phyloP scores from a whole-genome alignment of 2,113 vertebrate genomes.

The Paralichthys olivaceus region DNA sequence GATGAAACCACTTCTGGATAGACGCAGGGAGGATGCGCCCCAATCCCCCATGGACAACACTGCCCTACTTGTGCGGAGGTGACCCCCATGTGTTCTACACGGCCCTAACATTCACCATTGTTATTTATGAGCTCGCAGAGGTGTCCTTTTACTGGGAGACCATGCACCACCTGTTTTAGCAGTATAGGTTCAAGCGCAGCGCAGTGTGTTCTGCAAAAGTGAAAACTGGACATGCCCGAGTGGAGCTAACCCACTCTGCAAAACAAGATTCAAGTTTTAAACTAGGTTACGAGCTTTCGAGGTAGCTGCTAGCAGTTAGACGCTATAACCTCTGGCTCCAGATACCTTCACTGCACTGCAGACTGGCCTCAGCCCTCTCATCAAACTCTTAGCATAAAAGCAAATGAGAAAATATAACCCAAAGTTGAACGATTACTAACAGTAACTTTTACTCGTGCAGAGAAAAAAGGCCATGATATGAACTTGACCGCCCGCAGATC shows the following conservation, averaged over 20 bases:
- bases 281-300: conserved; percentile 28
- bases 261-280: conserved; percentile 43
- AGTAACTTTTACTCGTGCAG: no score
- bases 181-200: conserved; percentile 29
- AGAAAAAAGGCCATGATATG: neutral
- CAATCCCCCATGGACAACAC: conserved; percentile 66
- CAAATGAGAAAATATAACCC: no score
- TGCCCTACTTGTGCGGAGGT: conserved; percentile 75
- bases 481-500: neutral
- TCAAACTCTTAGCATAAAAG: neutral
- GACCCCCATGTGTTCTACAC: conserved; percentile 77
- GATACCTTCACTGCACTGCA: neutral
- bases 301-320: neutral
- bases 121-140: conserved; percentile 79
- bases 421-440: no score
- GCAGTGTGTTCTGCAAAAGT: conserved; percentile 40
- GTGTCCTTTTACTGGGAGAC: conserved; percentile 59
- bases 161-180: conserved; percentile 69
- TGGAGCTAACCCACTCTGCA: conserved; percentile 15
- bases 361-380: neutral
- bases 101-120: conserved; percentile 60
- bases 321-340: neutral
- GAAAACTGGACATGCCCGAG: conserved; percentile 22
- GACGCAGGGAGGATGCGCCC: conserved; percentile 49
- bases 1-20: conserved; percentile 58